phyloP scores from a whole-genome alignment of 2,113 vertebrate genomes.

The Gymnogyps californianus region DNA sequence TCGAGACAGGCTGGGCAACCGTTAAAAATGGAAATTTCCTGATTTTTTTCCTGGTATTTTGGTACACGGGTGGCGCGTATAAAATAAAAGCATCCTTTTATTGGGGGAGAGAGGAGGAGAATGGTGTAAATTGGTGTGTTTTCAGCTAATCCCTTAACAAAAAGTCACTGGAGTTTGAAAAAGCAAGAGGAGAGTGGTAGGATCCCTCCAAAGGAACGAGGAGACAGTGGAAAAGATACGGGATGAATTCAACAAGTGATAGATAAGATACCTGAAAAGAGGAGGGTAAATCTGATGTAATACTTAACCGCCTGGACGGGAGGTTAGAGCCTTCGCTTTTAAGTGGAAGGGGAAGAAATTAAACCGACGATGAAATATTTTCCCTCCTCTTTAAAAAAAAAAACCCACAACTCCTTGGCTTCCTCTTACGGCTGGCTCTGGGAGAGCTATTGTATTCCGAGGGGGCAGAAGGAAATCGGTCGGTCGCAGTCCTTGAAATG shows the following conservation, averaged over 20 bases:
- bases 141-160: background rate
- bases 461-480: background rate
- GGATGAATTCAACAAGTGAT: background rate
- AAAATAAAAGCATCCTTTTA: background rate
- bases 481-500: accelerated
- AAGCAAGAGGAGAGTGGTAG: background rate
- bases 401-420: background rate
- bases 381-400: background rate
- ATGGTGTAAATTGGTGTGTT: background rate
- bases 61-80: background rate
- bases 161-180: accelerated
- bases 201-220: background rate
- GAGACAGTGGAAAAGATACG: accelerated
- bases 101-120: too few species aligned
- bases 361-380: background rate
- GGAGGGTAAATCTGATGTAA: background rate
- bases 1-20: background rate
- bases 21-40: background rate
- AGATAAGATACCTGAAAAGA: background rate
- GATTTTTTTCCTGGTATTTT: background rate
- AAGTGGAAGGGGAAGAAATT: background rate
- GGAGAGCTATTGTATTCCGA: background rate
- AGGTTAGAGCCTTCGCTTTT: background rate
- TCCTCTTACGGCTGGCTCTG: background rate
- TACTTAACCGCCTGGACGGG: accelerated